Evolutionary conservation across 2,113 vertebrate genomes (phyloP), one percentile per base, ranked within the genome.

Genomic region (Chionodraco myersi): DNA sequence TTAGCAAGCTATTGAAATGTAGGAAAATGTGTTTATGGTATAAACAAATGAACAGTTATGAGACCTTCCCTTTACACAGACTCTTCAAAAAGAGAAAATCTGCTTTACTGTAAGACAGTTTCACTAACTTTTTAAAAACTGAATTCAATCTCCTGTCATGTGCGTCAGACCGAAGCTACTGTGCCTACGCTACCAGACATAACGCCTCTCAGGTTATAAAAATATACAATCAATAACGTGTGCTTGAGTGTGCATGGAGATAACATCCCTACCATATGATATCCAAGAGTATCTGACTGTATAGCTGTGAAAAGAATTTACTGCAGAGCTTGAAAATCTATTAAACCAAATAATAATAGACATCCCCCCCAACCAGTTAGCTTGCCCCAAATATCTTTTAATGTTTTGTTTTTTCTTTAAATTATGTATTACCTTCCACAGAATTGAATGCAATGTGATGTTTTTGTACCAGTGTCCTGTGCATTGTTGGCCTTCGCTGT

Each of bases 321-420:
- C 48, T 75, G 49, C 41, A 63, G 48, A 64, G 56, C 45, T 72
- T 63, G 57, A 84, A 70, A 74, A 61, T 49, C n/a, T 78, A 77
- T 70, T 60, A 76, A 84, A 73, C 54, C 63, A 30, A 30, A 30
- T 30, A 4, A 70, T 18, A 18, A 16, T 44, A 57, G 59, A 18
- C 30, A 26, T 30, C 30, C 30, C 4, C 4, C 30, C 30, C 82
- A 80, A 65, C 61, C 68, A 54, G 18, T 76, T 66, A 62, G 44
- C 77, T 80, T 48, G 63, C 1, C 3, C 4, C 10, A 67, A 52
- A 61, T 83, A 26, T 81, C 21, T 65, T 72, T 73, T 70, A 54
- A 10, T 47, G 12, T 11, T 79, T 85, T 72, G 41, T 58, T 69
- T 82, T 75, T 67, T 26, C 23, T 62, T 15, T 57, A 80, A 86